Base-by-base conservation (phyloP, 2,888 invertebrate species). In the Drosophila ezoana region DNA sequence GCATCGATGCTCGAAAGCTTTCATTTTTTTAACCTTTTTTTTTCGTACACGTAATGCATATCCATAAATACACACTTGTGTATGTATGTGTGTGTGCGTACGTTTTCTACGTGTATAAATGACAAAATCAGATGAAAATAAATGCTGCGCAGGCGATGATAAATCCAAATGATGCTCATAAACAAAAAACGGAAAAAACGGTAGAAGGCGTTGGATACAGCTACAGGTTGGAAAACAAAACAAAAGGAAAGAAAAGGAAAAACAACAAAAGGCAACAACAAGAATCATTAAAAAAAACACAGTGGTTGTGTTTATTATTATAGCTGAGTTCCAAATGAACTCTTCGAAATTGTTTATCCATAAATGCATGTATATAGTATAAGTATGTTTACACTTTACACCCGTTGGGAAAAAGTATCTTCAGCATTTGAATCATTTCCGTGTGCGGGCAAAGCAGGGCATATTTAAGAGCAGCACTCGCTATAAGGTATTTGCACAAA, bases 51-150 rank as follows among this genome's bases (percentile, higher is more conserved):
- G 32, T 57, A 48, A 38, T 52, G 56, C 54, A 62, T 23, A 53
- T 56, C 72, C 56, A 65, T 59, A 63, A 33, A 54, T 43, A 49
- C 40, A 38, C 44, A 28, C 28, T 48, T 4, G 48, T 10, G 18
- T 9, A 4, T 3, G 23, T 53, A 37, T 32, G 35, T 33, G 14
- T 20, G 28, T 4, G 48, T 8, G 48, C n/a, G 35, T 45, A 41
- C 37, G 40, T 53, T 38, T 32, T 13, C 33, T 32, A 38, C 20
- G 52, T 57, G 20, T 57, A 38, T 9, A 62, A 65, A 83, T 89
- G 89, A 89, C 81, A 83, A 71, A 85, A 86, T 86, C 80, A 51
- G 52, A 76, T 80, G 45, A 74, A 86, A 86, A 86, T 89, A 85
- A 79, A 87, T 58, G 60, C 58, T 79, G 60, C 20, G 61, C 35